Percentiles rank a stretch among this genome's conserved stretches.
phyloP scores from a whole-genome alignment of 2,797 vertebrate genomes.

The Chrysolophus pictus region DNA sequence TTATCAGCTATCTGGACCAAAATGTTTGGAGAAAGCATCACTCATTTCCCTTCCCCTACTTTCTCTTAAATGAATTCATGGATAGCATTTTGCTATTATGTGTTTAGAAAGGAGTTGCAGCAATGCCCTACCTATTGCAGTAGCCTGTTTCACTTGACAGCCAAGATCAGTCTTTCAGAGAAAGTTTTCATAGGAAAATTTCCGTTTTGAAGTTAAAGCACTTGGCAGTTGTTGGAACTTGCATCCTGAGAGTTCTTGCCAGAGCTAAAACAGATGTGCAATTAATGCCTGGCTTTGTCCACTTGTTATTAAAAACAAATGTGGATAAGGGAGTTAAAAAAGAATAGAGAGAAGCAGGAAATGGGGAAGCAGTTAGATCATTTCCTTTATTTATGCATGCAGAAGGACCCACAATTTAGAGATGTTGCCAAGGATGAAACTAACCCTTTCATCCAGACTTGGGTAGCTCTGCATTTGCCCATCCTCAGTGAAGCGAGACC shows the following conservation, averaged over 20 bases:
- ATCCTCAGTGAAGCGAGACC: not conserved
- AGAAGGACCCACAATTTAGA: not conserved
- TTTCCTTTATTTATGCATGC: not conserved
- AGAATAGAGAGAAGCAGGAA: conserved; percentile 1
- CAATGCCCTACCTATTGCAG: not conserved
- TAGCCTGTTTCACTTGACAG: not conserved
- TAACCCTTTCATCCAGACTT: not conserved
- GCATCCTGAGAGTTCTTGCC: not conserved
- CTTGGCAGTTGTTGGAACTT: not conserved
- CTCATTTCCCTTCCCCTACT: not conserved
- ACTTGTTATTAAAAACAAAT: not conserved
- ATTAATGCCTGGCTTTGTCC: not conserved
- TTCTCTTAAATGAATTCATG: not conserved
- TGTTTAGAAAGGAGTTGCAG: not conserved
- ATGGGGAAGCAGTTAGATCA: not conserved
- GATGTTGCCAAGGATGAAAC: not conserved
- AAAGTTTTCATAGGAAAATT: not conserved
- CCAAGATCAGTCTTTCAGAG: not conserved
- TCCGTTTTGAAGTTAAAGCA: not conserved
- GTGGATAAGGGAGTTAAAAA: not conserved
- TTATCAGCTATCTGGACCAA: not conserved
- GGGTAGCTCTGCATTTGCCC: not conserved
- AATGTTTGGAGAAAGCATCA: not conserved
- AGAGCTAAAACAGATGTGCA: conserved; percentile 35
- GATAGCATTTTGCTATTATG: not conserved